Evolutionary conservation across 1,140 invertebrate genomes (phyloP).

Genomic region (Paralvinella palmiformis): DNA sequence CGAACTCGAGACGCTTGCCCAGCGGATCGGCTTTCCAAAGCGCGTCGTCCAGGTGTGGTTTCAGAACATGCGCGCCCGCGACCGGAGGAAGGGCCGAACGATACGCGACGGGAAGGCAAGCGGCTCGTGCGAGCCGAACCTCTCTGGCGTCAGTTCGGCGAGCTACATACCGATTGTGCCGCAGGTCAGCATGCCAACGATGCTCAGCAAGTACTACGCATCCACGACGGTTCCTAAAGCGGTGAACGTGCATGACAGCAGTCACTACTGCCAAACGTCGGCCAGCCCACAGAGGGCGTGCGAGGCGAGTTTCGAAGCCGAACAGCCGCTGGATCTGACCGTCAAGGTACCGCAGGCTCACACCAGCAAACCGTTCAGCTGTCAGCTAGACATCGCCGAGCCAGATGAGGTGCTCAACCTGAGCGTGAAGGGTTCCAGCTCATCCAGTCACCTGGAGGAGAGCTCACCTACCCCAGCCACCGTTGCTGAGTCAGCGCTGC

Average conservation of each 20-base stretch:
- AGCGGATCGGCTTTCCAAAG: slow-evolving; percentile 81
- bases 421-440: slow-evolving; percentile 29
- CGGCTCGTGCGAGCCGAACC: neutral
- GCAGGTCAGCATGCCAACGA: neutral
- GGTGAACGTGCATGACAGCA: neutral
- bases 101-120: neutral
- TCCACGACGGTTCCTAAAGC: neutral
- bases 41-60: slow-evolving; percentile 96
- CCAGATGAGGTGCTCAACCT: slow-evolving; percentile 39
- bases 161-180: neutral
- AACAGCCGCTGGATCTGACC: slow-evolving; percentile 82
- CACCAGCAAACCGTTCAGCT: neutral
- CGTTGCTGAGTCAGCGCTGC: neutral
- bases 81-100: slow-evolving; percentile 54
- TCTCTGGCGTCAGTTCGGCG: too few relatives aligned
- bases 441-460: too few relatives aligned
- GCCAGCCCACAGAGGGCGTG: neutral
- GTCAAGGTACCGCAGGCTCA: slow-evolving; percentile 58
- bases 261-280: neutral
- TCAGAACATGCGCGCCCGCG: slow-evolving; percentile 90
- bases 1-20: slow-evolving; percentile 60
- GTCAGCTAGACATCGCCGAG: slow-evolving; percentile 18
- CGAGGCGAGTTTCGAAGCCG: too few relatives aligned
- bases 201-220: neutral
- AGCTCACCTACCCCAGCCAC: too few relatives aligned